Evolutionary conservation across 1,140 invertebrate genomes (phyloP), one percentile per base, ranked within the genome.

Genomic region (Drosophila takahashii): DNA sequence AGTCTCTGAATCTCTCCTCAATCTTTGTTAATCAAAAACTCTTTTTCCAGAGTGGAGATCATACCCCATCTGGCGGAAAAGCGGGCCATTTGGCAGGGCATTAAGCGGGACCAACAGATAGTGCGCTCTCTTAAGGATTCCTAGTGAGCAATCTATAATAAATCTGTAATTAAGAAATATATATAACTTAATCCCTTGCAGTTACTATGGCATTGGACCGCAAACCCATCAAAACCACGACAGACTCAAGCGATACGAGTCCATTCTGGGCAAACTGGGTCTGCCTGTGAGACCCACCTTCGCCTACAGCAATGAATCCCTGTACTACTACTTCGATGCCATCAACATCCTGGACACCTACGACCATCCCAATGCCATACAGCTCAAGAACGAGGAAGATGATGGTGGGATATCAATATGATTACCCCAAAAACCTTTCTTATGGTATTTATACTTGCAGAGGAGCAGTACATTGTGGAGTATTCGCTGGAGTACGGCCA

Each of bases 401-500:
- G 85, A 89, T 47, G 84, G 73, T 87, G 13, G n/a, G 73, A 11
- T 16, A 41, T n/a, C 11, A 22, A 11, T 34, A 18, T 8, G n/a
- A 11, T n/a, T 22, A 6, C 13, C 1, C 27, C 0, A 3, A 3
- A 16, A 45, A 8, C 8, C 18, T 10, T 9, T 11, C 2, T 22
- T 16, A 50, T 32, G 3, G 1, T 4, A 7, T 0, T n/a, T 34
- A 8, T 1, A 8, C 1, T 93, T 69, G 80, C 95, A 96, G 96
- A 98, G 79, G 98, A 99, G 80, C 96, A 98, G 87, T 99, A 99
- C 91, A 99, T 99, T 37, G 96, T 99, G 4, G 99, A 99, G 92
- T 99, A 99, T 94, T 97, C 98, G 2, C 93, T 99, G 65, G 98
- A 99, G 92, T 99, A 99, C 93, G 98, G 99, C 1, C 98, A 99